A percentile compares a stretch with the other conserved stretches of the same genome.
Evolutionary conservation across 1,140 invertebrate species (phyloP).

Genomic region (Diachasmimorpha longicaudata): DNA sequence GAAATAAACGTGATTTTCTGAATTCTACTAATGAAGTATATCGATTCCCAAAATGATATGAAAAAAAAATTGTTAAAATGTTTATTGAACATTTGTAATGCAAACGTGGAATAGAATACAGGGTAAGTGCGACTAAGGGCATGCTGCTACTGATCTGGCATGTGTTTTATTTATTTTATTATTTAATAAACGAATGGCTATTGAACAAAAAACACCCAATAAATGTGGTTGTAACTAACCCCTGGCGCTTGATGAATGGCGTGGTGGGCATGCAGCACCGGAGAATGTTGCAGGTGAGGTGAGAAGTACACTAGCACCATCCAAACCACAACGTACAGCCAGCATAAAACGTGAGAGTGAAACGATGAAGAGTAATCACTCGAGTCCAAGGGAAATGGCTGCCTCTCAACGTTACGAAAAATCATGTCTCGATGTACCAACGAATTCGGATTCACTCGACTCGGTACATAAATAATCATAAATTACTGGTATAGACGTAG

Average conservation of each 20-base stretch:
- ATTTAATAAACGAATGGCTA: conserved; percentile 3
- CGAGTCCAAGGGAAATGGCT: conserved; percentile 10
- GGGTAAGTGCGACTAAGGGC: not conserved
- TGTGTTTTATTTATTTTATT: not conserved
- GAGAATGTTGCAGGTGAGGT: conserved; percentile 73
- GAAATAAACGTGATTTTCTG: conserved; percentile 5
- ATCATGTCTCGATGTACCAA: conserved; percentile 23
- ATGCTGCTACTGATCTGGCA: conserved; percentile 17
- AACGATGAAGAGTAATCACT: conserved; percentile 67
- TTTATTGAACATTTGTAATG: not conserved
- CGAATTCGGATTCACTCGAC: conserved; percentile 43
- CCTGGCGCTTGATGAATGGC: conserved; percentile 58
- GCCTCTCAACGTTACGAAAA: conserved; percentile 47
- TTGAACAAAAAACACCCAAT: conserved; percentile 49
- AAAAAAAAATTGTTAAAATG: not conserved
- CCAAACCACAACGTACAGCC: conserved; percentile 81
- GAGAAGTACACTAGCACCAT: conserved; percentile 74
- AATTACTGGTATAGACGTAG: not conserved
- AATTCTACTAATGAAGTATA: not conserved
- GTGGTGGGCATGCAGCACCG: conserved; percentile 61
- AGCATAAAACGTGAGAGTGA: conserved; percentile 59
- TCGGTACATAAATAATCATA: conserved; percentile 9
- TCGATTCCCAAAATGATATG: not conserved
- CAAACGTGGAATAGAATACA: not conserved
- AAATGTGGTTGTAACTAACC: conserved; percentile 59